A percentile compares a stretch with the other conserved stretches of the same genome.
These are phyloP conservation scores for Chelonus formosanus DNA, from an alignment of 2,888 invertebrate genomes.

Conservation along the genomic window DNA sequence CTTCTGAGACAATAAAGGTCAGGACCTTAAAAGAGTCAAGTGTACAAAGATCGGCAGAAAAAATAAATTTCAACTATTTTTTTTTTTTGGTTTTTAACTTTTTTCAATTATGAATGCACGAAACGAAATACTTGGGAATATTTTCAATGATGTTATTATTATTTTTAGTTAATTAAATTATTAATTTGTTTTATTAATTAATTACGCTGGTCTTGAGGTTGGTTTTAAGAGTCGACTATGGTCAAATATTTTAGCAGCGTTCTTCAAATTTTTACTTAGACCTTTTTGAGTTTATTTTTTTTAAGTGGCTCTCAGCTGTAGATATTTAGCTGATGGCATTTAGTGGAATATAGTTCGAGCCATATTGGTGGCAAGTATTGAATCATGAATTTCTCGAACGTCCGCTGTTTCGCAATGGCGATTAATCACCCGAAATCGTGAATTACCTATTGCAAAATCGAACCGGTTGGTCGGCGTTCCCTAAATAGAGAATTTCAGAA, in stretches of 20 bases:
- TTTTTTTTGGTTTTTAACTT: too few species aligned
- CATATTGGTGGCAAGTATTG: constrained; percentile 22
- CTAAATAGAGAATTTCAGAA: constrained; percentile 34
- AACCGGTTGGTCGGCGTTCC: constrained; percentile 20
- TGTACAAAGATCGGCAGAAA: constrained; percentile 42
- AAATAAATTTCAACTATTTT: constrained; percentile 32
- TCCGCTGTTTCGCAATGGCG: constrained; percentile 36
- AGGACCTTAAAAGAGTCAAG: constrained; percentile 61
- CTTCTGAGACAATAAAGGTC: constrained; percentile 63
- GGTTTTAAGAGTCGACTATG: too few species aligned
- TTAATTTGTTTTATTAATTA: too few species aligned
- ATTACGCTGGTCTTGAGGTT: too few species aligned
- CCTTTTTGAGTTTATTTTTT: too few species aligned
- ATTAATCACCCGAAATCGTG: constrained; percentile 36
- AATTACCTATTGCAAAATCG: constrained; percentile 35
- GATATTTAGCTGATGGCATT: constrained; percentile 19
- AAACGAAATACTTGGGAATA: too few species aligned
- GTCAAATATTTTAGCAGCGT: too few species aligned
- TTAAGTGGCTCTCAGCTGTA: too few species aligned
- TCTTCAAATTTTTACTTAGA: too few species aligned
- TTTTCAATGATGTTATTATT: too few species aligned
- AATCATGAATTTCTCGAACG: constrained; percentile 37
- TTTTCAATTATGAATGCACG: too few species aligned
- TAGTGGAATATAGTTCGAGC: constrained; percentile 21
- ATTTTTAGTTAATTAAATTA: too few species aligned